These are phyloP conservation scores for Ochotona princeps DNA, from an alignment of 2,113 vertebrate genomes.

Conservation along the genomic window DNA sequence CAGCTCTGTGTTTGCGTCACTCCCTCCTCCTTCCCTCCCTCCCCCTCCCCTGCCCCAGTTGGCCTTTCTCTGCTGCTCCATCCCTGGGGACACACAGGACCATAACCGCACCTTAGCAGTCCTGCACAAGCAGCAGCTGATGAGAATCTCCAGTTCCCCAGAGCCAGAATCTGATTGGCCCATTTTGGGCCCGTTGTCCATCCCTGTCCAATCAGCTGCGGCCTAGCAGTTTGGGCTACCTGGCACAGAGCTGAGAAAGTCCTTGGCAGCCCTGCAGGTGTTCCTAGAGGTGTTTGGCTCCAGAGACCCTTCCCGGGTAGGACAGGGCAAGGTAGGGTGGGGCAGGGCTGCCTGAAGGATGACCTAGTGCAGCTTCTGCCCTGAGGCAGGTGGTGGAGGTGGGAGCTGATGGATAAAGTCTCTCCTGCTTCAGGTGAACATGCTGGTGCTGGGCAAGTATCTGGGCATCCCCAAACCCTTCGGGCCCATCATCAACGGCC, in stretches of 20 bases:
- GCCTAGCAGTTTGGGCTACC: neutral
- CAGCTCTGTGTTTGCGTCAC: neutral
- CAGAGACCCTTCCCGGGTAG: neutral
- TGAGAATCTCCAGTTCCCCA: neutral
- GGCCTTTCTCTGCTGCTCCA: neutral
- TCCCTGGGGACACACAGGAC: neutral
- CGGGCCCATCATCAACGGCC: conserved; percentile 89
- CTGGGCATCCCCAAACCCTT: conserved; percentile 95
- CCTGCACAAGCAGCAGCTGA: rapidly evolving
- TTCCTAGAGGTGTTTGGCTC: neutral
- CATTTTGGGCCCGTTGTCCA: neutral
- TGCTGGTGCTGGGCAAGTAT: conserved; percentile 92
- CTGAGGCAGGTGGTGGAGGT: rapidly evolving
- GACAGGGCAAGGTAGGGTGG: too few relatives aligned
- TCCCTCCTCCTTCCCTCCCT: rapidly evolving
- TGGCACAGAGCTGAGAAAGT: neutral
- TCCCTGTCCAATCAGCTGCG: neutral
- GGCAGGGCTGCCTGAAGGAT: neutral
- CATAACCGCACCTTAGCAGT: rapidly evolving
- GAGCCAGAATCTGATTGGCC: neutral
- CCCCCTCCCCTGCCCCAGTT: neutral
- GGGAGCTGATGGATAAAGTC: too few relatives aligned
- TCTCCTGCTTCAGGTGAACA: conserved; percentile 90
- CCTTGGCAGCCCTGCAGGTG: neutral
- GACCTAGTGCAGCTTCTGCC: neutral